Evolutionary conservation across 2,888 invertebrate genomes (phyloP), one percentile per base, ranked within the genome.

Genomic region (Hyles lineata): DNA sequence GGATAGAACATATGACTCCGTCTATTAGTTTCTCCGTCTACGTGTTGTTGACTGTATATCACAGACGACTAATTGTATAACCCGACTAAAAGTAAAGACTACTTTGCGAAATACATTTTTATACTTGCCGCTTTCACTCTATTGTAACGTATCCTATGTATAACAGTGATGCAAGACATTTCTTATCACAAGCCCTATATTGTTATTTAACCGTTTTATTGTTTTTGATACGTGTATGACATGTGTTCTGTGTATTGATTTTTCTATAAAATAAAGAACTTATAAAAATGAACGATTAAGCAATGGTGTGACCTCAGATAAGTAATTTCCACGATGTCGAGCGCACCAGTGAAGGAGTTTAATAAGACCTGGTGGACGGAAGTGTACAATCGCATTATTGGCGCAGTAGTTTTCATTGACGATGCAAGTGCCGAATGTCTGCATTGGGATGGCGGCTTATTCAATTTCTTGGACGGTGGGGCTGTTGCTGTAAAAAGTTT

Each of bases 381-480:
- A 80, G 94, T 96, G 23, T 95, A 95, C 76, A 91, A 95, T 67
- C 92, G 96, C 82, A 95, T 96, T 62, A 95, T 95, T 72, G 95
- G 95, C 79, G 96, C 96, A 75, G 95, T 95, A 1, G 96, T 97
- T 67, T 97, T 96, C 80, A 87, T 97, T 62, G 97, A 97, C 81
- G 95, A 96, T 80, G 88, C 90, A 55, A 94, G 95, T 74, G 95
- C 96, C 0, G 97, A 97, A 84, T 96, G 96, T 82, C 86, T 97
- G 61, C 97, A 97, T 82, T 97, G 97, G 97, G 95, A 96, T 80
- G 96, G 96, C 2, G 96, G 97, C 0, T 90, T 96, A n/a, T 89
- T 94, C 74, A 91, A 94, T 75, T 87, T 97, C 17, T 87, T 96
- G 70, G 87, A 93, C 70, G 95, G 95, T 35, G 97, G 97, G 71